phyloP scores from a whole-genome alignment of 2,888 invertebrate species.

The Drosophila kuntzei region DNA sequence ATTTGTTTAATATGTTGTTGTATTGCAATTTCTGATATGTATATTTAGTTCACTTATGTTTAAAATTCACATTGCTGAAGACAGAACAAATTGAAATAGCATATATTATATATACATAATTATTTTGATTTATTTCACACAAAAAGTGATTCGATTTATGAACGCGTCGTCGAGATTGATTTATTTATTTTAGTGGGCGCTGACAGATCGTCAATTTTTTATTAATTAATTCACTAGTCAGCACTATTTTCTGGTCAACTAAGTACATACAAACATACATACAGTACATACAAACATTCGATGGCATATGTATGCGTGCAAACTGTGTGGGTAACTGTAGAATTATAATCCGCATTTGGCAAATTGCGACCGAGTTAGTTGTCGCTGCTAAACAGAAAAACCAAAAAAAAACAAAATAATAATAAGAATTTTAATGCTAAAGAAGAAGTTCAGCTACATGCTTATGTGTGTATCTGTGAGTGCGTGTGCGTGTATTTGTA shows the following conservation, averaged over 20 bases:
- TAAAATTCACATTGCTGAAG: constrained; percentile 35
- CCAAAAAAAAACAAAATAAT: constrained; percentile 11
- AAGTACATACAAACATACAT: constrained; percentile 15
- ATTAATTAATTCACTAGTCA: constrained; percentile 31
- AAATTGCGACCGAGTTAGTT: constrained; percentile 15
- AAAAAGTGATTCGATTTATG: constrained; percentile 8
- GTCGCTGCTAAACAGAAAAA: constrained; percentile 12
- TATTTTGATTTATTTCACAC: constrained; percentile 11
- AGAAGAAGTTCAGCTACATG: constrained; percentile 23
- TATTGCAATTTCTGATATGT: constrained; percentile 44
- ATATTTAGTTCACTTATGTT: constrained; percentile 21
- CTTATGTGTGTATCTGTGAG: background rate
- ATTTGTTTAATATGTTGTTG: constrained; percentile 21
- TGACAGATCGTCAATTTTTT: constrained; percentile 29
- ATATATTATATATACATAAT: constrained; percentile 4
- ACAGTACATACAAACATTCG: constrained; percentile 4
- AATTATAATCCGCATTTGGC: constrained; percentile 25
- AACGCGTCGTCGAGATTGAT: constrained; percentile 20
- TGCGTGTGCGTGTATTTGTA: background rate
- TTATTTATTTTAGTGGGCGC: constrained; percentile 34
- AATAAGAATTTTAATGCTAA: constrained; percentile 21
- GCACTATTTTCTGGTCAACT: constrained; percentile 35
- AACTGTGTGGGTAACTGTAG: constrained; percentile 19
- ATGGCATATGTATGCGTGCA: constrained; percentile 1
- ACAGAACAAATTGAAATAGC: constrained; percentile 5